Evolutionary conservation across 1,140 invertebrate genomes (phyloP).

Genomic region (Magallana ariakensis): DNA sequence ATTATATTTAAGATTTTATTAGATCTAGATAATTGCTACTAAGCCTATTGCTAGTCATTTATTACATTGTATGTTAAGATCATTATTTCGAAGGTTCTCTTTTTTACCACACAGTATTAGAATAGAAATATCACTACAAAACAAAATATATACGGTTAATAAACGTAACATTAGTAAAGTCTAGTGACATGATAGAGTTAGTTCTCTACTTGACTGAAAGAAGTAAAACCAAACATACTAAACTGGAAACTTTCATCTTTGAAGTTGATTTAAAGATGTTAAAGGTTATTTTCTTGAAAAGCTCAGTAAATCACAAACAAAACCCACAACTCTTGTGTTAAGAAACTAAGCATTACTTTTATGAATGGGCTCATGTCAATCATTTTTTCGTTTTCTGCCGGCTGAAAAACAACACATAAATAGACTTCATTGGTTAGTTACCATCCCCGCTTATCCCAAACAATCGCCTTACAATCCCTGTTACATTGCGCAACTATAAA

Average conservation of each 20-base stretch:
- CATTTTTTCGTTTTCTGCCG: constrained; percentile 4
- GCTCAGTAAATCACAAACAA: background rate
- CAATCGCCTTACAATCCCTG: background rate
- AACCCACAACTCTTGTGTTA: background rate
- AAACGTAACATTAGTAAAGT: too few species aligned
- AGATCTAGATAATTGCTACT: too few species aligned
- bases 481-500: too few species aligned
- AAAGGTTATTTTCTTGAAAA: background rate
- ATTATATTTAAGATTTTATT: too few species aligned
- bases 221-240: background rate
- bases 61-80: too few species aligned
- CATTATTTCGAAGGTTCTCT: too few species aligned
- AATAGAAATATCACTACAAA: too few species aligned
- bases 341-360: background rate
- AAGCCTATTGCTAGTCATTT: too few species aligned
- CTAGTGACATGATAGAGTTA: background rate
- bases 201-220: background rate
- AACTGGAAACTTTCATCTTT: background rate
- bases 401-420: constrained; percentile 27
- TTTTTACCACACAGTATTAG: too few species aligned
- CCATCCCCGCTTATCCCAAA: background rate
- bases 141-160: too few species aligned
- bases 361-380: background rate
- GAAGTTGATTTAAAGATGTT: background rate
- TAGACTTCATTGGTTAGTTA: constrained; percentile 18